Evolutionary conservation across 2,797 vertebrate genomes (phyloP).

Genomic region (Lepilemur septentrionalis): DNA sequence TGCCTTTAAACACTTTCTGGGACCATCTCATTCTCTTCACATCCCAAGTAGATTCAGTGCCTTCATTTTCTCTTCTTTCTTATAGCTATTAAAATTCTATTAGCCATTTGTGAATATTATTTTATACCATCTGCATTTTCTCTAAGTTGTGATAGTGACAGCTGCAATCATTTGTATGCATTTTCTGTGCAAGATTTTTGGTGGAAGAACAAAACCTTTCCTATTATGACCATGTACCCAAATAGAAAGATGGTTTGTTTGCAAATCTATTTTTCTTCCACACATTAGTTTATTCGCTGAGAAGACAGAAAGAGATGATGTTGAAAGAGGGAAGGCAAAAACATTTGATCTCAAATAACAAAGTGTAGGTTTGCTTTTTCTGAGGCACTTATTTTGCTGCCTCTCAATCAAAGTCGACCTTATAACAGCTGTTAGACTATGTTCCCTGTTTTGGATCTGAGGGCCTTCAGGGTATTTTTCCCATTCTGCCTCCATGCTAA

Average conservation of each 20-base stretch:
- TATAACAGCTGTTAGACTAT: not conserved
- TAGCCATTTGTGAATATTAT: conserved; percentile 87
- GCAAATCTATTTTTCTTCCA: conserved; percentile 80
- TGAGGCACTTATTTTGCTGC: conserved; percentile 56
- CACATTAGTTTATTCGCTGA: conserved; percentile 84
- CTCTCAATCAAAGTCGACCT: conserved; percentile 59
- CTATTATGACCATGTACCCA: conserved; percentile 75
- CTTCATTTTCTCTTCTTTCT: conserved; percentile 83
- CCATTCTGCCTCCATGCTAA: no score
- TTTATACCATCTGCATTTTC: conserved; percentile 86
- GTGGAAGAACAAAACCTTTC: conserved; percentile 80
- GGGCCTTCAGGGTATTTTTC: not conserved
- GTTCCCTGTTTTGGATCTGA: not conserved
- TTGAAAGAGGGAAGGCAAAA: conserved; percentile 68
- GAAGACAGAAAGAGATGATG: conserved; percentile 76
- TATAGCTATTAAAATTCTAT: conserved; percentile 87
- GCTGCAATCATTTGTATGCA: conserved; percentile 85
- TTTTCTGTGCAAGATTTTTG: conserved; percentile 75
- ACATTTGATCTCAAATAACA: conserved; percentile 76
- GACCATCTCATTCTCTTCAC: conserved; percentile 74
- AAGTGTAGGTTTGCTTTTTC: conserved; percentile 57
- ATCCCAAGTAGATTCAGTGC: conserved; percentile 72
- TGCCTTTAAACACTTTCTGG: conserved; percentile 67
- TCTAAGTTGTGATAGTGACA: conserved; percentile 84
- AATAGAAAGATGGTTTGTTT: conserved; percentile 83